These are phyloP conservation scores for Eilema caniola DNA, from an alignment of 2,888 invertebrate species.

Conservation along the genomic window DNA sequence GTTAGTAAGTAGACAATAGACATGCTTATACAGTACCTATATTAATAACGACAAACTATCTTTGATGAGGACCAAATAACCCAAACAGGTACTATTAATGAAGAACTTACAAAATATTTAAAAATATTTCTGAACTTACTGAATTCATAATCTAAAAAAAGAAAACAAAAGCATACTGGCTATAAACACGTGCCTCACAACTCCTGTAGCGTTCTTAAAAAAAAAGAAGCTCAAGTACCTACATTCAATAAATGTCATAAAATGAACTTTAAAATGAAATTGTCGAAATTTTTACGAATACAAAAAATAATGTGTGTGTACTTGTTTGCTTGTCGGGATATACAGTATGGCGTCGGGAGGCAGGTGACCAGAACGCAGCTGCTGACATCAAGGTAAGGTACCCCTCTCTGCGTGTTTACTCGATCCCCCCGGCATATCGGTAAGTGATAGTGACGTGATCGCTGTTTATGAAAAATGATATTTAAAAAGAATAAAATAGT, in stretches of 20 bases:
- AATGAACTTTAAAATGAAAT: slow-evolving; percentile 51
- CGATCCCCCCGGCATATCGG: slow-evolving; percentile 61
- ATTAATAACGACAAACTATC: too few relatives aligned
- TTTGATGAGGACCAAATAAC: too few relatives aligned
- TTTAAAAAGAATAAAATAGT: too few relatives aligned
- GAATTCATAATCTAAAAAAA: slow-evolving; percentile 5
- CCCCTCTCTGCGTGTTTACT: slow-evolving; percentile 70
- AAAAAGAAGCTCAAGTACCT: slow-evolving; percentile 23
- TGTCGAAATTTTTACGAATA: slow-evolving; percentile 56
- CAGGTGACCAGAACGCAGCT: slow-evolving; percentile 82
- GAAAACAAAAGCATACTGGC: slow-evolving; percentile 10
- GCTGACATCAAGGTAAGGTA: slow-evolving; percentile 78
- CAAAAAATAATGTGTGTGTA: slow-evolving; percentile 55
- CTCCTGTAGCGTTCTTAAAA: slow-evolving; percentile 21
- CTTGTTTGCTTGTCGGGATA: slow-evolving; percentile 65
- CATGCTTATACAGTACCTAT: too few relatives aligned
- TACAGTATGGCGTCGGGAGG: slow-evolving; percentile 73
- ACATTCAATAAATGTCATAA: slow-evolving; percentile 51
- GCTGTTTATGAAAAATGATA: slow-evolving; percentile 28
- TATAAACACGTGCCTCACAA: slow-evolving; percentile 7
- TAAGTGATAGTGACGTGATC: slow-evolving; percentile 71
- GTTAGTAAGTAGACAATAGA: too few relatives aligned
- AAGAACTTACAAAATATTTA: not conserved
- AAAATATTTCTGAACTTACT: not conserved
- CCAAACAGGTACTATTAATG: not conserved